Evolutionary conservation across 2,113 vertebrate species (phyloP).

Genomic region (Bubo blakistoni): DNA sequence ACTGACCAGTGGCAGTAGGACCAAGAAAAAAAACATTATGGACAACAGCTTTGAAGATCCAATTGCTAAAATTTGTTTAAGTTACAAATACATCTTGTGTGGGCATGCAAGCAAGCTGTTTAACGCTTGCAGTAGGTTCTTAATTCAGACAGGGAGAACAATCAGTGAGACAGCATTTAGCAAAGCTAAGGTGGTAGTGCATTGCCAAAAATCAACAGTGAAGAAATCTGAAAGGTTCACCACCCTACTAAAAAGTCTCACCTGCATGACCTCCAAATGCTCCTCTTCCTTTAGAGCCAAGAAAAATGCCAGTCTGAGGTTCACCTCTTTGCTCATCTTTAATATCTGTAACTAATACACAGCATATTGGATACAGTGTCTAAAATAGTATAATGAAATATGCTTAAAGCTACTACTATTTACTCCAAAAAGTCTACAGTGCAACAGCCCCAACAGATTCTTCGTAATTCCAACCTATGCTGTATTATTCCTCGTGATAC

Average conservation of each 20-base stretch:
- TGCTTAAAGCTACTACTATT: not conserved
- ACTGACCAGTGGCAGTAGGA: not conserved
- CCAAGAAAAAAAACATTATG: not conserved
- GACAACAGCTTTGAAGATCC: not conserved
- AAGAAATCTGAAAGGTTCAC: not conserved
- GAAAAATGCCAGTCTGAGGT: not conserved
- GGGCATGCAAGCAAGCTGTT: not conserved
- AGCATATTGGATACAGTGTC: accelerated
- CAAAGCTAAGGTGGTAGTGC: not conserved
- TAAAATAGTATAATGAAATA: not conserved
- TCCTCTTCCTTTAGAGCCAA: conserved; percentile 19
- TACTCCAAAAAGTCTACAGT: not conserved
- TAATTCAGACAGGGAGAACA: not conserved
- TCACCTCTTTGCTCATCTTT: not conserved
- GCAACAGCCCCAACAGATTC: not conserved
- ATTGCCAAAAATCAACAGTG: not conserved
- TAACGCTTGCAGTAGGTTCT: not conserved
- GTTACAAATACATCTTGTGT: not conserved
- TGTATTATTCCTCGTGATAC: not conserved
- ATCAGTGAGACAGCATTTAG: not conserved
- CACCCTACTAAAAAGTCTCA: not conserved
- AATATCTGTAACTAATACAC: not conserved
- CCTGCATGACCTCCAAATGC: not conserved
- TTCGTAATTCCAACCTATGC: not conserved
- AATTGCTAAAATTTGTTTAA: not conserved